Conservation (phyloP, 2,888 invertebrate species). For the Chaetogeoica ovagalla region DNA sequence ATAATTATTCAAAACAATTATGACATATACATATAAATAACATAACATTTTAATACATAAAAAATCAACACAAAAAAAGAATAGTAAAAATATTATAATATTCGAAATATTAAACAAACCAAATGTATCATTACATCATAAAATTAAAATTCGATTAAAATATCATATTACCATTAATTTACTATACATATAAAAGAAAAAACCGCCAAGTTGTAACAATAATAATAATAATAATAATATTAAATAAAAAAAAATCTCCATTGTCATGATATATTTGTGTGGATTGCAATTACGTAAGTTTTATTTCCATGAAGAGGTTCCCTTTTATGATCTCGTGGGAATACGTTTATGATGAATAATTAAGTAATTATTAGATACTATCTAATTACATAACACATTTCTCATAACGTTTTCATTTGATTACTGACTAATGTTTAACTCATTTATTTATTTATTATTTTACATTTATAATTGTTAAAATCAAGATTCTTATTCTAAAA, state of each 20-base stretch:
- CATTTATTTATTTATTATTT: background rate
- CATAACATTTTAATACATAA: too few relatives aligned
- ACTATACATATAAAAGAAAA: background rate
- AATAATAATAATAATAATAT: too few relatives aligned
- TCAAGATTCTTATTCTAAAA: background rate
- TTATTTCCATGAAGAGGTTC: background rate
- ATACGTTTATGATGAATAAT: background rate
- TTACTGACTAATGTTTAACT: background rate
- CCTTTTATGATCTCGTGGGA: background rate
- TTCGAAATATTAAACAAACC: background rate
- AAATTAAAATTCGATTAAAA: background rate
- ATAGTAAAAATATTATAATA: background rate
- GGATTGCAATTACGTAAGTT: background rate
- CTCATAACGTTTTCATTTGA: background rate
- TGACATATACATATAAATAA: too few relatives aligned
- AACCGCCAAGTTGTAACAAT: background rate
- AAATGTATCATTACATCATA: background rate
- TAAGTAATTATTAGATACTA: background rate
- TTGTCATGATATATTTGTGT: background rate
- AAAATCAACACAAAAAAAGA: too few relatives aligned
- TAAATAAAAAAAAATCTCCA: background rate
- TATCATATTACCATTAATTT: background rate
- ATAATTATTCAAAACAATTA: too few relatives aligned
- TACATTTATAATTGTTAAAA: too few relatives aligned
- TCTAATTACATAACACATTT: background rate